Evolutionary conservation across 2,113 vertebrate genomes (phyloP).

Genomic region (Podarcis raffonei): DNA sequence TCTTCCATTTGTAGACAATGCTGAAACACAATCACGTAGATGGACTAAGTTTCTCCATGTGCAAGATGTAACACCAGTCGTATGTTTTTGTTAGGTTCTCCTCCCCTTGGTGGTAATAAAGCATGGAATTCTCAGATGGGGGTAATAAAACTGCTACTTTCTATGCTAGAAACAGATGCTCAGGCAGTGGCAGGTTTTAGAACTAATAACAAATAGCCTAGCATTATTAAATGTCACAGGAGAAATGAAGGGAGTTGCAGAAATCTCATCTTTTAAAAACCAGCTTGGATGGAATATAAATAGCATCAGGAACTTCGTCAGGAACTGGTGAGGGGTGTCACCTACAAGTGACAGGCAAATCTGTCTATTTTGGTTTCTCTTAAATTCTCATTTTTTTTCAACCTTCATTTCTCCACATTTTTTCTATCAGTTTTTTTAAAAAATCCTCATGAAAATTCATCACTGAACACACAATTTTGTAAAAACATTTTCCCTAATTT

Average conservation of each 20-base stretch:
- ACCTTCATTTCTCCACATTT: no score
- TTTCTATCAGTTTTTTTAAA: no score
- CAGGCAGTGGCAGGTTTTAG: background rate
- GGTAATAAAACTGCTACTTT: slow-evolving; percentile 3
- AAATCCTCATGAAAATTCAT: no score
- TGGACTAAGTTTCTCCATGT: background rate
- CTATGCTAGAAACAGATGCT: background rate
- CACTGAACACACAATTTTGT: no score
- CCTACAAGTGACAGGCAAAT: no score
- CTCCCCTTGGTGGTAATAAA: background rate
- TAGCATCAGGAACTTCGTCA: background rate
- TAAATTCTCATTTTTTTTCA: no score
- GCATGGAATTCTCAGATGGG: background rate
- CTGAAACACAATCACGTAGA: background rate
- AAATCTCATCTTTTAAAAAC: slow-evolving; percentile 13
- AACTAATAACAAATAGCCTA: background rate
- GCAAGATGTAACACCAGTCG: background rate
- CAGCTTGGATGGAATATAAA: background rate
- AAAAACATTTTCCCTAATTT: no score
- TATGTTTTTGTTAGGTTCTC: background rate
- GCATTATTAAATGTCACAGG: background rate
- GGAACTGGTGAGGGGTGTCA: background rate
- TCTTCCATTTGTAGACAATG: background rate
- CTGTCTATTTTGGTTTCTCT: no score
- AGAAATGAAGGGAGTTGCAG: background rate